Evolutionary conservation across 2,797 vertebrate species (phyloP).

Genomic region (Eulemur albifrons): DNA sequence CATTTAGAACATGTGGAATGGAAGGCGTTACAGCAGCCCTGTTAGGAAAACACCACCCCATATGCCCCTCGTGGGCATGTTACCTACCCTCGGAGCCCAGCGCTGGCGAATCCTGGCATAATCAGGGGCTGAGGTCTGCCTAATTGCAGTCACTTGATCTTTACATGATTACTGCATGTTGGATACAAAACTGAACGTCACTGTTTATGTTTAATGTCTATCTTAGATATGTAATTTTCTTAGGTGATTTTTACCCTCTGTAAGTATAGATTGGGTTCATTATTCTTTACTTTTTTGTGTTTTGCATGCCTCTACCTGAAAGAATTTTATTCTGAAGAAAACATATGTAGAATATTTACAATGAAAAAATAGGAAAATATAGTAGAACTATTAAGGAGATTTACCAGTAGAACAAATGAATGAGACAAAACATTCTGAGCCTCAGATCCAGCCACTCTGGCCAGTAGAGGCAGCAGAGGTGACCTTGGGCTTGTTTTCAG

Average conservation of each 20-base stretch:
- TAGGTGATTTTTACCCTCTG: background rate
- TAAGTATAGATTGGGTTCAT: background rate
- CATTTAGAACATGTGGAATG: background rate
- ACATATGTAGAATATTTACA: background rate
- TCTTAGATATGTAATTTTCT: background rate
- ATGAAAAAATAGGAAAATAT: background rate
- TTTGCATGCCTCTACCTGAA: background rate
- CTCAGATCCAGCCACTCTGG: background rate
- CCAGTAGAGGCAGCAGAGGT: background rate
- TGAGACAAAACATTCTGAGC: background rate
- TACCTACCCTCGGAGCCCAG: too few species aligned
- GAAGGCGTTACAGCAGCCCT: background rate
- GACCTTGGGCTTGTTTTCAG: background rate
- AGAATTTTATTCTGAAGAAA: background rate
- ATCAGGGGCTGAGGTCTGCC: background rate
- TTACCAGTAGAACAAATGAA: background rate
- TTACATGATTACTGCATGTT: background rate
- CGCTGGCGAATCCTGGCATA: background rate
- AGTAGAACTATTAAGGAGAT: background rate
- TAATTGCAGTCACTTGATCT: background rate
- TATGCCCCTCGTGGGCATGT: fast-evolving
- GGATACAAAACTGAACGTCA: background rate
- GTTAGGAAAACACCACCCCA: background rate
- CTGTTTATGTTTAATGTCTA: background rate
- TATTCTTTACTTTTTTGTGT: background rate